phyloP scores from a whole-genome alignment of 1,140 invertebrate genomes.

The Lasaia peninsularis region DNA sequence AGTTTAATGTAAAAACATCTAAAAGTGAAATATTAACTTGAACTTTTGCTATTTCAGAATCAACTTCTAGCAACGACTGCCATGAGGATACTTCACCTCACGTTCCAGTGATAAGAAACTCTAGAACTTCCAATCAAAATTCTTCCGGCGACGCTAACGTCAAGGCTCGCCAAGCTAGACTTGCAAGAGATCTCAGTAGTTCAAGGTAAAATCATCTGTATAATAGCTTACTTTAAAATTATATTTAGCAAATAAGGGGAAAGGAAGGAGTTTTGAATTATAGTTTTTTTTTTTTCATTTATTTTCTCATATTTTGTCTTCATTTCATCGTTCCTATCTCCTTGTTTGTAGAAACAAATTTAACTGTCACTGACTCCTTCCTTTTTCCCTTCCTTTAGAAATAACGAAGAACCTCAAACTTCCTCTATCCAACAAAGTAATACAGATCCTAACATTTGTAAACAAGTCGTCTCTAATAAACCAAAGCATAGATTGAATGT shows the following conservation, averaged over 20 bases:
- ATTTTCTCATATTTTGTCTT: conserved; percentile 17
- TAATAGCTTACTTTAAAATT: conserved; percentile 14
- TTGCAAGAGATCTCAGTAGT: conserved; percentile 62
- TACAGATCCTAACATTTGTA: conserved; percentile 40
- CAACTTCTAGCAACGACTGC: conserved; percentile 61
- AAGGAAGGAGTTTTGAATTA: conserved; percentile 62
- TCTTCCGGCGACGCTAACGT: conserved; percentile 62
- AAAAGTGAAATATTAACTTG: background rate
- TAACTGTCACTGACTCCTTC: conserved; percentile 38
- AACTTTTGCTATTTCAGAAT: conserved; percentile 45
- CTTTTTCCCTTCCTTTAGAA: conserved; percentile 68
- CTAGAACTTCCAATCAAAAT: conserved; percentile 40
- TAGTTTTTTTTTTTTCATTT: conserved; percentile 18
- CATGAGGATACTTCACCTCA: conserved; percentile 56
- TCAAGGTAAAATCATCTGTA: conserved; percentile 43
- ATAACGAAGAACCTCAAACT: conserved; percentile 40
- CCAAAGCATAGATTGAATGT: conserved; percentile 38
- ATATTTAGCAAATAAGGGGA: conserved; percentile 68
- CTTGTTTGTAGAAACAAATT: conserved; percentile 55
- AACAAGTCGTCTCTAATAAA: conserved; percentile 35
- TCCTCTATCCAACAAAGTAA: conserved; percentile 40
- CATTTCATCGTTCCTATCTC: conserved; percentile 57
- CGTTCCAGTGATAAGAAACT: conserved; percentile 60
- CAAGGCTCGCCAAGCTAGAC: conserved; percentile 57
- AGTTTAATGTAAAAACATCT: no score